Evolutionary conservation across 2,113 vertebrate species (phyloP).

Genomic region (Condylura cristata): DNA sequence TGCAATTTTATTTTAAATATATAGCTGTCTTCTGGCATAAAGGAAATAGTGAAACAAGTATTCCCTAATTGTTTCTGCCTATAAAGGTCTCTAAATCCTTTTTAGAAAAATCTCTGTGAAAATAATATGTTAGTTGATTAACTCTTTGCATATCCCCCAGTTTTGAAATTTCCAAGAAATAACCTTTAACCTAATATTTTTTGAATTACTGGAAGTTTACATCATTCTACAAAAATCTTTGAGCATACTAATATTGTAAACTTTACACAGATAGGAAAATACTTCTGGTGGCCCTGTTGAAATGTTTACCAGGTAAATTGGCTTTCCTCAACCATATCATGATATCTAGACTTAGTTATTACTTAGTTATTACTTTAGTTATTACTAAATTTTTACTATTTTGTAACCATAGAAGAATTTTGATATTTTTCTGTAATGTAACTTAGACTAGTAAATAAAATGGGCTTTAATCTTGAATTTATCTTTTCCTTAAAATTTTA

Average conservation of each 20-base stretch:
- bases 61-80: constrained; percentile 91
- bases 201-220: constrained; percentile 63
- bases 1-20: constrained; percentile 92
- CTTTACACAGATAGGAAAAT: neutral
- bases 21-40: constrained; percentile 85
- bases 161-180: constrained; percentile 67
- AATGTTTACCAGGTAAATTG: constrained; percentile 23
- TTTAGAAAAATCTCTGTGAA: constrained; percentile 87
- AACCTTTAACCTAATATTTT: constrained; percentile 59
- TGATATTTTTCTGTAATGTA: neutral
- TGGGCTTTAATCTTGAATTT: neutral
- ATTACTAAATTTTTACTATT: neutral
- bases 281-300: neutral
- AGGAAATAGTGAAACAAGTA: constrained; percentile 88
- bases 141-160: constrained; percentile 81
- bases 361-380: too few species aligned
- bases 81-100: constrained; percentile 86
- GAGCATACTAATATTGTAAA: neutral
- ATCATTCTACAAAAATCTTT: constrained; percentile 48
- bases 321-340: neutral
- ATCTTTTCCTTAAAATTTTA: neutral
- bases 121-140: constrained; percentile 86
- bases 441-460: neutral
- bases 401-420: constrained; percentile 13
- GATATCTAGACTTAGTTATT: neutral